These are phyloP conservation scores for Heliopora coerulea DNA, from an alignment of 92 coral and sea anemone genomes.

Conservation along the genomic window DNA sequence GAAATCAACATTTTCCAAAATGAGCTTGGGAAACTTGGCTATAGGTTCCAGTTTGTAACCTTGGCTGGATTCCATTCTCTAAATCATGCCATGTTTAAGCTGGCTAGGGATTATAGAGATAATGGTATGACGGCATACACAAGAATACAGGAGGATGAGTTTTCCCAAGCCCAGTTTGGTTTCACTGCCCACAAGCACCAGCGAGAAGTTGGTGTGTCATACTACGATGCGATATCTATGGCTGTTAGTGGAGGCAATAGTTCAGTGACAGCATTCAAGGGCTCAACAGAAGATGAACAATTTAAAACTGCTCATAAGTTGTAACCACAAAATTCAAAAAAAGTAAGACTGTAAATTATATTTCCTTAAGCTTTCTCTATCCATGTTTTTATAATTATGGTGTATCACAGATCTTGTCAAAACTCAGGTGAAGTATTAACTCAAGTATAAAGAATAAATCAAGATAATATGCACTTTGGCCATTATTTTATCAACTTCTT, in stretches of 20 bases:
- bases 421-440: too few relatives aligned
- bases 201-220: slow-evolving; percentile 94
- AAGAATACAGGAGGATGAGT: slow-evolving; percentile 88
- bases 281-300: slow-evolving; percentile 96
- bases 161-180: slow-evolving; percentile 77
- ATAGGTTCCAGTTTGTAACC: slow-evolving; percentile 95
- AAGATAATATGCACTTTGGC: too few relatives aligned
- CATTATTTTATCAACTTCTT: too few relatives aligned
- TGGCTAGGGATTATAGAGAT: slow-evolving; percentile 79
- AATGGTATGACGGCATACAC: slow-evolving; percentile 95
- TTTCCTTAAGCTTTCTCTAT: neutral
- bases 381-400: too few relatives aligned
- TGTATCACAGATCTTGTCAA: too few relatives aligned
- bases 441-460: too few relatives aligned
- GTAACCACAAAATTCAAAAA: neutral
- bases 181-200: slow-evolving; percentile 97
- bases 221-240: slow-evolving; percentile 81
- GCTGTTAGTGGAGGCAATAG: slow-evolving; percentile 91
- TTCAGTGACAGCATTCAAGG: slow-evolving; percentile 83
- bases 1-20: slow-evolving; percentile 89
- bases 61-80: slow-evolving; percentile 95
- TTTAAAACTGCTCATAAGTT: slow-evolving; percentile 45
- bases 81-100: slow-evolving; percentile 96
- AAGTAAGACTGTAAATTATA: neutral
- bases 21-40: slow-evolving; percentile 89